Conservation (phyloP, 2,113 vertebrate genomes). For the Machaerirhynchus nigripectus region DNA sequence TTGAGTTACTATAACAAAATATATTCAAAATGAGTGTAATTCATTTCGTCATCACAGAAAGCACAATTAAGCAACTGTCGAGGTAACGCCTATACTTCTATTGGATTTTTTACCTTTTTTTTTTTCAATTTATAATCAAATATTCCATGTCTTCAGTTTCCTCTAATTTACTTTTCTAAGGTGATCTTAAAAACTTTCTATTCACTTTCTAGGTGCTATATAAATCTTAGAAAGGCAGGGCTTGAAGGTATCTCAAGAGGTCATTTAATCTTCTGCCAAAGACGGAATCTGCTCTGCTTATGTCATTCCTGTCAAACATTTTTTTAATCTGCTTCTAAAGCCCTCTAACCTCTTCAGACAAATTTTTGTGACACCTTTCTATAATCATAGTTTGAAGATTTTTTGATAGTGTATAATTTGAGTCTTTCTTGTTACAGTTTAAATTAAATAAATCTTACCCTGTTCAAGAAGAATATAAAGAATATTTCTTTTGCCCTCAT, state of each 20-base stretch:
- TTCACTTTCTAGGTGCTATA: not conserved
- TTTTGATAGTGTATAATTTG: not conserved
- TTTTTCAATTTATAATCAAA: not conserved
- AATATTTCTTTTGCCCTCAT: not conserved
- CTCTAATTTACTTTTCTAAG: not conserved
- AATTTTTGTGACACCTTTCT: not conserved
- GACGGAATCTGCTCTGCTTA: not conserved
- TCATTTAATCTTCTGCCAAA: not conserved
- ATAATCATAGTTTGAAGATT: not conserved
- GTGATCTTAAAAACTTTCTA: not conserved
- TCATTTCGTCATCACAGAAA: not conserved
- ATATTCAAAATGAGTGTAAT: no score
- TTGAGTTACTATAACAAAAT: no score
- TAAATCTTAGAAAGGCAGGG: not conserved
- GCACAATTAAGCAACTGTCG: not conserved
- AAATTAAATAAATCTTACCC: not conserved
- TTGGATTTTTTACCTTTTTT: not conserved
- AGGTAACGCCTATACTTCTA: not conserved
- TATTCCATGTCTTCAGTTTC: not conserved
- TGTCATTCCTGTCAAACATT: not conserved
- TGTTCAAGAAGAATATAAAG: not conserved
- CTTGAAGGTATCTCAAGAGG: not conserved
- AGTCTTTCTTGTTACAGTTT: not conserved
- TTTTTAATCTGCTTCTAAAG: not conserved
- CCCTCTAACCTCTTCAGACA: not conserved